phyloP scores from a whole-genome alignment of 1,140 invertebrate genomes.

The Lordiphosa collinella region DNA sequence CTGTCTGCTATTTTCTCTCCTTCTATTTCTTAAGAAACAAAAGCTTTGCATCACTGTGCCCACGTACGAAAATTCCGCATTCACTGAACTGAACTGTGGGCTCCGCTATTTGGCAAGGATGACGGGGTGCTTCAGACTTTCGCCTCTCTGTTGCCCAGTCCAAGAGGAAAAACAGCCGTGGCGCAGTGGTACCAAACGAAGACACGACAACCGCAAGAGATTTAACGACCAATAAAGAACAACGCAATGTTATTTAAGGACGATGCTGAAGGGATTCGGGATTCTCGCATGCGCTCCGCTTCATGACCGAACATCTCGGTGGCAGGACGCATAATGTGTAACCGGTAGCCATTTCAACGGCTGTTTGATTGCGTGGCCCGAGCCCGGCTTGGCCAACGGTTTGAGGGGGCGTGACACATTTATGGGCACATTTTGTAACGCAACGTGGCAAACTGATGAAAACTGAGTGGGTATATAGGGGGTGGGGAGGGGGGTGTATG shows the following conservation, averaged over 20 bases:
- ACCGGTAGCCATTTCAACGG: constrained; percentile 73
- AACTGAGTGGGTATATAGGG: constrained; percentile 17
- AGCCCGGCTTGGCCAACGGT: constrained; percentile 6
- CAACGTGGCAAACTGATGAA: constrained; percentile 58
- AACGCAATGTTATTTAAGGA: constrained; percentile 75
- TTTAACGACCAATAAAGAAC: constrained; percentile 77
- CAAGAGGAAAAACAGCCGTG: background rate
- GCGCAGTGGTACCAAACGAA: constrained; percentile 28
- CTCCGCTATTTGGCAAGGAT: too few relatives aligned
- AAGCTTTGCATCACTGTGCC: constrained; percentile 16
- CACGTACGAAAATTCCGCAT: constrained; percentile 18
- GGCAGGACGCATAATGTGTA: constrained; percentile 69
- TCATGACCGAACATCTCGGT: constrained; percentile 32
- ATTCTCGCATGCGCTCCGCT: constrained; percentile 38
- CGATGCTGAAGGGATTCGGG: constrained; percentile 55
- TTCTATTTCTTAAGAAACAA: background rate
- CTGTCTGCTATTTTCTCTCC: background rate
- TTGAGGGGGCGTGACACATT: constrained; percentile 62
- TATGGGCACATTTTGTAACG: constrained; percentile 61
- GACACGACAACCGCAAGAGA: constrained; percentile 75
- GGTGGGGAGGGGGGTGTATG: background rate
- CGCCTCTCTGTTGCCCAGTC: too few relatives aligned
- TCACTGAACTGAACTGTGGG: constrained; percentile 16
- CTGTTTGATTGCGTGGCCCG: constrained; percentile 55
- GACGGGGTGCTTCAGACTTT: too few relatives aligned